A percentile compares a stretch with the other conserved stretches of the same genome.
These are phyloP conservation scores for Nymphicus hollandicus DNA, from an alignment of 2,113 vertebrate genomes.

Conservation along the genomic window DNA sequence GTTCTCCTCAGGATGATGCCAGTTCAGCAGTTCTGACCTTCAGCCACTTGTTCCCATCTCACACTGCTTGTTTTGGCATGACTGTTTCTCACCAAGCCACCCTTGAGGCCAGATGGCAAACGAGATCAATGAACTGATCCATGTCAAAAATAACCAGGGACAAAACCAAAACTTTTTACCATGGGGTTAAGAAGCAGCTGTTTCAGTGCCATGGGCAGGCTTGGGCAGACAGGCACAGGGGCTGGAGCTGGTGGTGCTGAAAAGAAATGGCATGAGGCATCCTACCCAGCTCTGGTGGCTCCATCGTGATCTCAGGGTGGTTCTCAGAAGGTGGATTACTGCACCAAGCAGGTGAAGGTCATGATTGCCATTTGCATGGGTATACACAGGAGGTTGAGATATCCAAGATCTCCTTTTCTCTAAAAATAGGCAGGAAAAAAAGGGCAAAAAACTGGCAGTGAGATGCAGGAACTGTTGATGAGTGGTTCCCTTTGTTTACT, in stretches of 20 bases:
- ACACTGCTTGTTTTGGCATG: neutral
- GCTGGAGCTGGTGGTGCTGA: neutral
- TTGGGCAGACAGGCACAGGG: neutral
- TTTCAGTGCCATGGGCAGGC: neutral
- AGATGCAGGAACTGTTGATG: neutral
- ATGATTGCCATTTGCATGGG: neutral
- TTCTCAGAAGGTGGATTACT: neutral
- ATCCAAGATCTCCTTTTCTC: neutral
- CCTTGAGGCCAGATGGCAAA: neutral
- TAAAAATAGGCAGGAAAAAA: neutral
- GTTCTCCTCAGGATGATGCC: fast-evolving
- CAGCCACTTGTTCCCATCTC: neutral
- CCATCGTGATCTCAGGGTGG: neutral
- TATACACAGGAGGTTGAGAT: neutral
- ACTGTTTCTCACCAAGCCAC: neutral
- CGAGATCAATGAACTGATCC: neutral
- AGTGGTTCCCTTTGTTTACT: neutral
- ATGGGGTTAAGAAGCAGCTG: neutral
- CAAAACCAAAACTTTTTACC: neutral
- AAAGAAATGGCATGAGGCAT: neutral
- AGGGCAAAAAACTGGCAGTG: neutral
- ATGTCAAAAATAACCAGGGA: neutral
- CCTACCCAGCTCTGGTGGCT: fast-evolving
- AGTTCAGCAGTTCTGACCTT: neutral
- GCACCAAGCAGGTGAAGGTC: fast-evolving